Percentiles rank a stretch among this genome's conserved stretches.
phyloP scores from a whole-genome alignment of 2,888 invertebrate species.

The Gordius sp. region DNA sequence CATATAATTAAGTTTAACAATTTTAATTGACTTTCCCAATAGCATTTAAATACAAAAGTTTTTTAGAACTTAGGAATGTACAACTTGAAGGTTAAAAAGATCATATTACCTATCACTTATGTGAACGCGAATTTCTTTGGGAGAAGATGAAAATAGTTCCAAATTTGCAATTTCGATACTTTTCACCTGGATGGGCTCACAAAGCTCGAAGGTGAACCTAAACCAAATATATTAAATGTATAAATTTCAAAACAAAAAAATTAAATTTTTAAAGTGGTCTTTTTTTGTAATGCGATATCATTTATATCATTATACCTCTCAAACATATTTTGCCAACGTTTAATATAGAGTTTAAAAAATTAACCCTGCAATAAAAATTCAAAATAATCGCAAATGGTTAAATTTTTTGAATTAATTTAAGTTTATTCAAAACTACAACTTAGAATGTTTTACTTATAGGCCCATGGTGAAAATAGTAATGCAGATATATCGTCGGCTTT shows the following conservation, averaged over 20 bases:
- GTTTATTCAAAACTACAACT: no score
- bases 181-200: slow-evolving; percentile 76
- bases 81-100: no score
- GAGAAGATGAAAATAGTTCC: slow-evolving; percentile 84
- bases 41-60: no score
- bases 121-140: slow-evolving; percentile 50
- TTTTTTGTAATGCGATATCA: not conserved
- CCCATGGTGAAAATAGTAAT: no score
- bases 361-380: no score
- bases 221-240: slow-evolving; percentile 47
- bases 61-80: no score
- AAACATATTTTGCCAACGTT: not conserved
- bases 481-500: no score
- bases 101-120: slow-evolving; percentile 29
- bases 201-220: slow-evolving; percentile 66
- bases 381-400: no score
- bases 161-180: slow-evolving; percentile 72
- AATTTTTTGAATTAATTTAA: no score
- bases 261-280: not conserved
- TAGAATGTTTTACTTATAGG: no score
- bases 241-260: slow-evolving; percentile 13
- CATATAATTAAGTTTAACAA: no score
- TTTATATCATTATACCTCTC: not conserved
- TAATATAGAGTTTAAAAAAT: not conserved
- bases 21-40: no score